Evolutionary conservation across 2,888 invertebrate genomes (phyloP), one percentile per base, ranked within the genome.

Genomic region (Homarus gammarus): DNA sequence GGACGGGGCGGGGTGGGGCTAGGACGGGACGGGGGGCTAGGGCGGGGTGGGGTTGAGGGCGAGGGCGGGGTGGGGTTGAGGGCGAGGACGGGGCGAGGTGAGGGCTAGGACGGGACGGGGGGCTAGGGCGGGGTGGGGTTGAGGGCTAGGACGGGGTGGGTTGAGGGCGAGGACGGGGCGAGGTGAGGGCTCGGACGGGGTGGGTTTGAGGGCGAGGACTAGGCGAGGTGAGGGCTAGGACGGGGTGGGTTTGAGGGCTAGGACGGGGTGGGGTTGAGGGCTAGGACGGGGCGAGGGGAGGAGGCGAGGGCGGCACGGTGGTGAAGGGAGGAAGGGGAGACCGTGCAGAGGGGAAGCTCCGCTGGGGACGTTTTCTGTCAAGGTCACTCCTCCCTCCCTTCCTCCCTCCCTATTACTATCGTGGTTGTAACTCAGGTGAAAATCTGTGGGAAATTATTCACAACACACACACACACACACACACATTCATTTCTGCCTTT

Each of bases 381-480:
- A n/a, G n/a, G n/a, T n/a, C n/a, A n/a, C n/a, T n/a, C n/a, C n/a
- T n/a, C n/a, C n/a, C n/a, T n/a, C n/a, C n/a, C n/a, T n/a, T n/a
- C n/a, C n/a, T n/a, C n/a, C n/a, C n/a, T n/a, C n/a, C 77, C 33
- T 33, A 10, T 10, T 33, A 8, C 38, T 22, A 10, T 36, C 31
- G n/a, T n/a, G n/a, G n/a, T n/a, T n/a, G n/a, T n/a, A n/a, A n/a
- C n/a, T n/a, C n/a, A n/a, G n/a, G n/a, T n/a, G n/a, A n/a, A n/a
- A 33, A 68, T n/a, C n/a, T n/a, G n/a, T n/a, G n/a, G n/a, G n/a
- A n/a, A n/a, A n/a, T n/a, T n/a, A n/a, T n/a, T n/a, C n/a, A n/a
- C n/a, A n/a, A 68, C 72, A 72, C 72, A 72, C 72, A 72, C 72
- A 72, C 72, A 72, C 72, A 72, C 72, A 72, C 72, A 72, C 72